A percentile compares a stretch with the other conserved stretches of the same genome.
These are phyloP conservation scores for Hoplodrina blanda DNA, from an alignment of 2,888 invertebrate species.

Conservation along the genomic window DNA sequence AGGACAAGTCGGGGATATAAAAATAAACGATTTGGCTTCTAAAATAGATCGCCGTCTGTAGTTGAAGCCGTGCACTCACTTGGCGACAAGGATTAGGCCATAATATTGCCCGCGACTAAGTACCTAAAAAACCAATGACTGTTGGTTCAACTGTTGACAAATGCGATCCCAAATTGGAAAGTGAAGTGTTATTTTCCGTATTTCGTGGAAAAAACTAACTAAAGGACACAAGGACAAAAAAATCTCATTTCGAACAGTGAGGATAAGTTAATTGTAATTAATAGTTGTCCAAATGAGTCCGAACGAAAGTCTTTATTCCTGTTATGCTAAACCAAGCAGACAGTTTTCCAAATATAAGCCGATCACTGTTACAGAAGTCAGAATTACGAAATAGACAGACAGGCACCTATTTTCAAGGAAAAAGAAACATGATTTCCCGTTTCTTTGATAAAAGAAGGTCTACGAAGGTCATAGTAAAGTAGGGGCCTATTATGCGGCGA, in stretches of 20 bases:
- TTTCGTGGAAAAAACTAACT: not conserved
- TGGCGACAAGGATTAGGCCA: conserved; percentile 2
- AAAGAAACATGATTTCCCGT: conserved; percentile 26
- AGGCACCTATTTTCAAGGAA: not conserved
- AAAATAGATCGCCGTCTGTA: conserved; percentile 52
- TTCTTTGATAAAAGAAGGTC: conserved; percentile 39
- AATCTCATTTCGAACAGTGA: not conserved
- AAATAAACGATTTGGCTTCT: conserved; percentile 60
- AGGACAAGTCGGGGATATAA: conserved; percentile 56
- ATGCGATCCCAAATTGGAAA: not conserved
- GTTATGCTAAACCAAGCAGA: not conserved
- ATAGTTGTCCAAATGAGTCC: conserved; percentile 14
- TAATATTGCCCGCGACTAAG: not conserved
- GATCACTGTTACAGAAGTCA: not conserved
- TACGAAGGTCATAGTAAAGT: conserved; percentile 59
- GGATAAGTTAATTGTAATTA: conserved; percentile 31
- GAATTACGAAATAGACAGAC: not conserved
- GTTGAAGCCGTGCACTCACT: conserved; percentile 19
- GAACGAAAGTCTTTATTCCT: not conserved
- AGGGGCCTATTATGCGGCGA: conserved; percentile 57
- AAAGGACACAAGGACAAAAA: not conserved
- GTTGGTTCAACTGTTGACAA: not conserved
- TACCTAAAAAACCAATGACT: not conserved
- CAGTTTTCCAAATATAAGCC: not conserved
- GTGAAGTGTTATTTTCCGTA: not conserved